These are phyloP conservation scores for Oceanodroma leucorhoa DNA, from an alignment of 2,797 vertebrate species.

Conservation along the genomic window DNA sequence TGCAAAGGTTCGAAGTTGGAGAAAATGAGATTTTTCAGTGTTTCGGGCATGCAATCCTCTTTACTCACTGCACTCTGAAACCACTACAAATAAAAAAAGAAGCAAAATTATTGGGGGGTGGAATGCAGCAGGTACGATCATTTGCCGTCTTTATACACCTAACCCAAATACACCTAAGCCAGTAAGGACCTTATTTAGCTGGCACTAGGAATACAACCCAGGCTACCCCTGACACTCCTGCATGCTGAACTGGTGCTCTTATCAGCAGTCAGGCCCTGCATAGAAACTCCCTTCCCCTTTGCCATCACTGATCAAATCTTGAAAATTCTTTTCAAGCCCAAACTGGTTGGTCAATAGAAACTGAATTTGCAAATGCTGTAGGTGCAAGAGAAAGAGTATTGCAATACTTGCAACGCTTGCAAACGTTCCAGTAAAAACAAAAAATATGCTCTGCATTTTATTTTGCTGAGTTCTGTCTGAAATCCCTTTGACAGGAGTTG, in stretches of 20 bases:
- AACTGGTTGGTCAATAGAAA: background rate
- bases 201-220: background rate
- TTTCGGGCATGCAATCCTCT: slow-evolving; percentile 88
- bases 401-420: background rate
- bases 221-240: background rate
- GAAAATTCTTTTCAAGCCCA: background rate
- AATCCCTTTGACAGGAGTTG: background rate
- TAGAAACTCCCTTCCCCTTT: background rate
- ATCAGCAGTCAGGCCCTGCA: background rate
- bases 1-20: slow-evolving; percentile 92
- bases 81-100: slow-evolving; percentile 77
- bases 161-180: background rate
- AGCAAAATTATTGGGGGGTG: background rate
- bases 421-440: background rate
- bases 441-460: background rate
- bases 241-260: background rate
- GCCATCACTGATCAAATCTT: background rate
- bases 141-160: background rate
- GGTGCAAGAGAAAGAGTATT: background rate
- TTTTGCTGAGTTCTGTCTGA: background rate
- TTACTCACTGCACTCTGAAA: slow-evolving; percentile 86
- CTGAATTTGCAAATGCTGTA: background rate
- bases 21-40: slow-evolving; percentile 85
- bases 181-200: background rate
- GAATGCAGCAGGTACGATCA: background rate